Evolutionary conservation across 92 coral and sea anemone species (phyloP).

Genomic region (Epizoanthus rinbou): DNA sequence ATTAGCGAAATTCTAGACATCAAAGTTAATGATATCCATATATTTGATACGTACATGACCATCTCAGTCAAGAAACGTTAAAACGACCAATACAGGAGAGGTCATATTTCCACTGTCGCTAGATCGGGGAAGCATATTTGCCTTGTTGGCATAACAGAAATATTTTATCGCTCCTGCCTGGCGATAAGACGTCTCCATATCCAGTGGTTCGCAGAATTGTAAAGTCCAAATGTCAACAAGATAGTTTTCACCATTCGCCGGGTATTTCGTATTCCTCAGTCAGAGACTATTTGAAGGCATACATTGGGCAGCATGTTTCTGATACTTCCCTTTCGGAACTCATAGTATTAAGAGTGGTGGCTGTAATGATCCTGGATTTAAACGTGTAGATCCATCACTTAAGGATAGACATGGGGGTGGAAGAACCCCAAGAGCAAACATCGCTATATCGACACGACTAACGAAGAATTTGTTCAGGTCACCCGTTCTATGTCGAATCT

Average conservation of each 20-base stretch:
- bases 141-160: constrained; percentile 10
- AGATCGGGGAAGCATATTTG: constrained; percentile 31
- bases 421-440: constrained; percentile 36
- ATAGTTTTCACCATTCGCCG: constrained; percentile 12
- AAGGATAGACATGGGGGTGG: constrained; percentile 24
- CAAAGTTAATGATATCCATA: constrained; percentile 11
- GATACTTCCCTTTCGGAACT: constrained; percentile 29
- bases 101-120: constrained; percentile 20
- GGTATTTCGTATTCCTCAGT: constrained; percentile 27
- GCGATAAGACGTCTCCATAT: constrained; percentile 10
- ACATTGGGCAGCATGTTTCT: not conserved
- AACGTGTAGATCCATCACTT: constrained; percentile 15
- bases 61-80: not conserved
- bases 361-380: constrained; percentile 25
- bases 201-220: constrained; percentile 34
- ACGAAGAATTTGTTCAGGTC: constrained; percentile 27
- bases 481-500: not conserved
- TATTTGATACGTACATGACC: constrained; percentile 1
- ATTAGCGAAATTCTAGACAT: constrained; percentile 34
- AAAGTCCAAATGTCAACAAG: not conserved
- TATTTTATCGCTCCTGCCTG: constrained; percentile 35
- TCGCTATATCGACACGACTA: constrained; percentile 15
- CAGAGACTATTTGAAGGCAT: not conserved
- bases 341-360: constrained; percentile 40
- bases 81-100: constrained; percentile 30